These are phyloP conservation scores for Percopsis transmontana DNA, from an alignment of 2,113 vertebrate species.

Conservation along the genomic window DNA sequence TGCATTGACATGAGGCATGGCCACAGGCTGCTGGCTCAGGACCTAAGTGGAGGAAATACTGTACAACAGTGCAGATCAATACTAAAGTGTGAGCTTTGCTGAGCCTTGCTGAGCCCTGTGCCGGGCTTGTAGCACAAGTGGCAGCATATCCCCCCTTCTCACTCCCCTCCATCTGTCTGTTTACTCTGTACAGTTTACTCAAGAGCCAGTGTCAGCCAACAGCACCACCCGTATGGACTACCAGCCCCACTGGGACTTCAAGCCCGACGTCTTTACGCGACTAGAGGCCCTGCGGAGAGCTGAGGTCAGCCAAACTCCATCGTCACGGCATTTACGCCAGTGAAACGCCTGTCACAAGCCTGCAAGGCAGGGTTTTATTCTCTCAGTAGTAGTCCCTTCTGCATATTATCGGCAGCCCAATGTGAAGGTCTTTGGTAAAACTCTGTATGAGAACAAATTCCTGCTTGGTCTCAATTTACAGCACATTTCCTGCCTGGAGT, in stretches of 20 bases:
- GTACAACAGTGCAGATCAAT: slow-evolving; percentile 58
- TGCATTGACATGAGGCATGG: slow-evolving; percentile 49
- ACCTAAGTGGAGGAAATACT: slow-evolving; percentile 63
- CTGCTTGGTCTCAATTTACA: slow-evolving; percentile 57
- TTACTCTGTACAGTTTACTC: slow-evolving; percentile 66
- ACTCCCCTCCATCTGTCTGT: slow-evolving; percentile 46
- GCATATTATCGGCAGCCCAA: slow-evolving; percentile 52
- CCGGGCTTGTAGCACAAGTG: slow-evolving; percentile 42
- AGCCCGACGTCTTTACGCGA: slow-evolving; percentile 62
- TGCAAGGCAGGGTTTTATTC: slow-evolving; percentile 59
- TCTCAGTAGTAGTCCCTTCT: slow-evolving; percentile 42
- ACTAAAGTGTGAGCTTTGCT: slow-evolving; percentile 62
- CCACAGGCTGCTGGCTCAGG: slow-evolving; percentile 47
- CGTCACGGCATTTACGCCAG: slow-evolving; percentile 53
- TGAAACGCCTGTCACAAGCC: slow-evolving; percentile 58
- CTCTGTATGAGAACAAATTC: slow-evolving; percentile 57
- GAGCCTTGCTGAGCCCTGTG: slow-evolving; percentile 40
- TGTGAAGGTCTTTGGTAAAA: slow-evolving; percentile 60
- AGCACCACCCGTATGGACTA: slow-evolving; percentile 69
- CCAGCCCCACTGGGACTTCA: slow-evolving; percentile 60
- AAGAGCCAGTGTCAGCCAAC: slow-evolving; percentile 55
- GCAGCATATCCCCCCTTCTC: not conserved
- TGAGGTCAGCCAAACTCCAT: slow-evolving; percentile 71
- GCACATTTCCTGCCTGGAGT: slow-evolving; percentile 29
- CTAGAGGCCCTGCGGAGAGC: slow-evolving; percentile 64